Evolutionary conservation across 2,797 vertebrate genomes (phyloP).

Genomic region (Hydrophis major): DNA sequence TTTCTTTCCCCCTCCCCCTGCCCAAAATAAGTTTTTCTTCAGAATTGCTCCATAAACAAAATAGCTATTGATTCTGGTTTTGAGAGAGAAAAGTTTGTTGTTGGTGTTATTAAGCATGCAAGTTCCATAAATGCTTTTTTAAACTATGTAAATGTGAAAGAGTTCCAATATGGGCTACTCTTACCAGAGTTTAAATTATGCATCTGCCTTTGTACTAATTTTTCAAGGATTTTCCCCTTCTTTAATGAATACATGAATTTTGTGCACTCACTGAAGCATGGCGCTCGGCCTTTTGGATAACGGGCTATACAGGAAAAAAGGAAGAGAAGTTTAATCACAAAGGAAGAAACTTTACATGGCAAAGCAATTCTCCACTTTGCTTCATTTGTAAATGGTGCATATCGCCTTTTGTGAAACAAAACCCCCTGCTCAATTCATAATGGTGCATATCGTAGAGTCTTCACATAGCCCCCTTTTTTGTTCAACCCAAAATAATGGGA

Average conservation of each 20-base stretch:
- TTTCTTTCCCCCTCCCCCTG: constrained; percentile 9
- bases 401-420: constrained; percentile 63
- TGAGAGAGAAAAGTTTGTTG: constrained; percentile 28
- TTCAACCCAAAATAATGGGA: constrained; percentile 43
- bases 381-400: constrained; percentile 60
- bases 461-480: constrained; percentile 42
- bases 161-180: constrained; percentile 61
- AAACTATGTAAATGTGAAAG: constrained; percentile 55
- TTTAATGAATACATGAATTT: constrained; percentile 71
- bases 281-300: constrained; percentile 60
- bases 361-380: constrained; percentile 63
- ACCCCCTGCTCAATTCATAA: constrained; percentile 54
- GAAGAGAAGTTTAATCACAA: constrained; percentile 71
- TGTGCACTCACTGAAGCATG: constrained; percentile 72
- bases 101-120: neutral
- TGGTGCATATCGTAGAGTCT: constrained; percentile 52
- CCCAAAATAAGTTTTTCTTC: neutral
- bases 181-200: constrained; percentile 57
- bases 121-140: constrained; percentile 41
- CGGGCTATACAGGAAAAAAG: constrained; percentile 61
- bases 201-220: constrained; percentile 64
- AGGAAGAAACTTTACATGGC: constrained; percentile 62
- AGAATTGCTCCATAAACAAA: constrained; percentile 23
- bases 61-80: constrained; percentile 22
- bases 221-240: constrained; percentile 48